Evolutionary conservation across 2,888 invertebrate genomes (phyloP), one percentile per base, ranked within the genome.

Genomic region (Acronicta leporina): DNA sequence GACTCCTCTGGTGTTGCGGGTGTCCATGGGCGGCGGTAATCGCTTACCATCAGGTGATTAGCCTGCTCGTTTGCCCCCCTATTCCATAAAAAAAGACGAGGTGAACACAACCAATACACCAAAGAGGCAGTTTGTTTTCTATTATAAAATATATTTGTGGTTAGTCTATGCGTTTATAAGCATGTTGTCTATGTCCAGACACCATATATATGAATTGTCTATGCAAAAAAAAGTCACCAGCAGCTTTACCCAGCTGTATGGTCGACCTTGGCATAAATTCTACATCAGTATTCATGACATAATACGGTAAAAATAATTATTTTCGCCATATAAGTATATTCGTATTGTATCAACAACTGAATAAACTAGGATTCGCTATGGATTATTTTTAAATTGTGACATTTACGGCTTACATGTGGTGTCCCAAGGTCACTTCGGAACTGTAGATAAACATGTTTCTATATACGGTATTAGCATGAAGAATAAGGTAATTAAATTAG

Each of bases 211-310:
- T 38, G 6, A 38, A n/a, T n/a, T 38, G 33, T 38, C 38, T 38
- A 38, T 38, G 49, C 49, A 54, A 69, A 68, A 62, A 20, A 46
- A 9, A 42, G 30, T 46, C 48, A 38, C 51, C 27, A 50, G 40
- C 44, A 27, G 6, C 13, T 50, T 13, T 53, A 49, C 20, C 14
- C 55, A 68, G 52, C 50, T 50, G 61, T 14, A 41, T 20, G 1
- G 3, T 0, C 15, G 43, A 49, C 63, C 73, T 70, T 73, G 68
- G 41, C 52, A 47, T 47, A 62, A 27, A 57, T 68, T 46, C 35
- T 4, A 42, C 56, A 50, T 45, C 16, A 45, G 47, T 50, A 65
- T 54, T 56, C 50, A 60, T 62, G 63, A 64, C 51, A 46, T 43
- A 57, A 38, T 9, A n/a, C 20, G 9, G n/a, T 30, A 35, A 27